These are phyloP conservation scores for Neoascia interrupta DNA, from an alignment of 2,888 invertebrate genomes.

Conservation along the genomic window DNA sequence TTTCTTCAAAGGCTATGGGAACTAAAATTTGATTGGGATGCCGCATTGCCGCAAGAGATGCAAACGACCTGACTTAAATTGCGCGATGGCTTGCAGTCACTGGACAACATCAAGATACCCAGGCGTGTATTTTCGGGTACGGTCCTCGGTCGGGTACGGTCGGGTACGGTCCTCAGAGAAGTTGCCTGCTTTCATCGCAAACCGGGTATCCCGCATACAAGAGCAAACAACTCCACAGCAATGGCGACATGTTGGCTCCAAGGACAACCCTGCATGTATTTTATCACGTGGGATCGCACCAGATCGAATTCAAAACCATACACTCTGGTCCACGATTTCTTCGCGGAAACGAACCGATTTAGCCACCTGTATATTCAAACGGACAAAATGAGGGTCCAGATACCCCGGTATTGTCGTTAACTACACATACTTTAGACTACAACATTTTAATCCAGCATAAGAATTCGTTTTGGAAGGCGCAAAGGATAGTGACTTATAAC, in stretches of 20 bases:
- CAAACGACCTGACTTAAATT: neutral
- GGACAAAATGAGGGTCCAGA: neutral
- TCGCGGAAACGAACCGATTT: neutral
- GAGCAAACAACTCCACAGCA: neutral
- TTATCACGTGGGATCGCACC: neutral
- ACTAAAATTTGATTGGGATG: slow-evolving; percentile 1
- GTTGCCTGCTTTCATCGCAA: neutral
- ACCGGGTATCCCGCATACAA: neutral
- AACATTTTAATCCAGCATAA: no score
- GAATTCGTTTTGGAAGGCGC: no score
- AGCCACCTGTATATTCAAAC: neutral
- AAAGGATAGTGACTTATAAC: no score
- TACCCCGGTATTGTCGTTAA: no score
- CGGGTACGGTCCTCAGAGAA: neutral
- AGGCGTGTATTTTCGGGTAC: neutral
- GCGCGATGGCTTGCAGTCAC: neutral
- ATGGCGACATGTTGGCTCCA: neutral
- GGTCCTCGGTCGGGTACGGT: no score
- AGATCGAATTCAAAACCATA: slow-evolving; percentile 1
- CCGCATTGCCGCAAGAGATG: slow-evolving; percentile 9
- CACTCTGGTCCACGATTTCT: neutral
- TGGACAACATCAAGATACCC: neutral
- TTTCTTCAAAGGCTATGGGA: neutral
- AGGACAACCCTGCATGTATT: neutral
- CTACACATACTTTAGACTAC: no score